Percentiles rank a stretch among this genome's conserved stretches.
Evolutionary conservation across 2,113 vertebrate genomes (phyloP).

Genomic region (Empidonax traillii): DNA sequence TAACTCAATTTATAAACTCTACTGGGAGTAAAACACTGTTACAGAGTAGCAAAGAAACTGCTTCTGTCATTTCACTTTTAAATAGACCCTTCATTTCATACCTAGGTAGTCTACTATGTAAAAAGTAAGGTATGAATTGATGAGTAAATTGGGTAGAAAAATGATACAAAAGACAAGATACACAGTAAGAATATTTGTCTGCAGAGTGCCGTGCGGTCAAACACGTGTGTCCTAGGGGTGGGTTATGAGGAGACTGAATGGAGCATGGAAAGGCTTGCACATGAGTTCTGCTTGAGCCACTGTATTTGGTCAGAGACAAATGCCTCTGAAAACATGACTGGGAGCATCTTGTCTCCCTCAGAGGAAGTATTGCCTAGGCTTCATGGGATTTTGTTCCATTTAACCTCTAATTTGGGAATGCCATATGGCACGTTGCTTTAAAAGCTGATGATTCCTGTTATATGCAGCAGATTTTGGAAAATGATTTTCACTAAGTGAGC

Average conservation of each 20-base stretch:
- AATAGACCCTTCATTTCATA: neutral
- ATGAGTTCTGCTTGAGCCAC: neutral
- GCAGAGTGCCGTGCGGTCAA: fast-evolving
- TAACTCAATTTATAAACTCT: neutral
- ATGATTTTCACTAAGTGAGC: neutral
- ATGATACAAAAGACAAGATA: neutral
- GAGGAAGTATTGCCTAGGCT: neutral
- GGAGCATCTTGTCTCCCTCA: neutral
- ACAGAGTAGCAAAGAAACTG: neutral
- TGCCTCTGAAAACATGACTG: neutral
- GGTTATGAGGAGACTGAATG: neutral
- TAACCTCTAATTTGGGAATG: slow-evolving; percentile 18
- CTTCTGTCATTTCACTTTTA: neutral
- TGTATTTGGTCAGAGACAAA: neutral
- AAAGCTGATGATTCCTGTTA: neutral
- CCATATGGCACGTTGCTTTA: neutral
- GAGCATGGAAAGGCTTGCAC: fast-evolving
- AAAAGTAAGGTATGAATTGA: neutral
- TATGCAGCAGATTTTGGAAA: neutral
- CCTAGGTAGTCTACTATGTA: neutral
- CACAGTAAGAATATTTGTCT: fast-evolving
- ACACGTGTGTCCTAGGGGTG: fast-evolving
- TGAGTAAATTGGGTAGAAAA: neutral
- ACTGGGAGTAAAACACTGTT: neutral
- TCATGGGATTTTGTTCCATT: neutral